Percentiles rank a stretch among this genome's conserved stretches.
Evolutionary conservation across 35 echinoderm and acorn worm species (phyloP).

Genomic region (Lytechinus pictus): DNA sequence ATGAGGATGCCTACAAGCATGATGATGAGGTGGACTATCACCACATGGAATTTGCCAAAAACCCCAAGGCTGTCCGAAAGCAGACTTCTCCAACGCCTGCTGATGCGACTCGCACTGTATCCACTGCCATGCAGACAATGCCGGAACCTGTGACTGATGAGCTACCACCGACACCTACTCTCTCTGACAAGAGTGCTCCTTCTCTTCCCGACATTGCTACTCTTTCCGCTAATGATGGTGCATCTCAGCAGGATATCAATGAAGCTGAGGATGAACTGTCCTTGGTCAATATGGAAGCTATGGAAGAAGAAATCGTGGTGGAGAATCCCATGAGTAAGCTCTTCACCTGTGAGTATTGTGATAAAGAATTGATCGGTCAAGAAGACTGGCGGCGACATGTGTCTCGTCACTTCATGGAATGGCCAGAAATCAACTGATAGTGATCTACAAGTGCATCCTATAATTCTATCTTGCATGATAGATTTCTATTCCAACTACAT

Average conservation of each 20-base stretch:
- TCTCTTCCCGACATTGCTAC: background rate
- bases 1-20: background rate
- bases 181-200: slow-evolving; percentile 1
- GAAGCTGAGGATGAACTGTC: background rate
- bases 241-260: slow-evolving; percentile 37
- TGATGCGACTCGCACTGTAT: slow-evolving; percentile 22
- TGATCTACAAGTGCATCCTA: background rate
- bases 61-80: slow-evolving; percentile 17
- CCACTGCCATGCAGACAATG: slow-evolving; percentile 43
- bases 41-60: background rate
- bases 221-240: background rate
- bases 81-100: slow-evolving; percentile 27
- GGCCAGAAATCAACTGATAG: slow-evolving; percentile 66
- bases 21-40: background rate
- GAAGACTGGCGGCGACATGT: slow-evolving; percentile 73
- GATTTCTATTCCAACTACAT: too few species aligned
- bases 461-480: too few species aligned
- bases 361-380: slow-evolving; percentile 55
- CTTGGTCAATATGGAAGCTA: background rate
- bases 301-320: background rate
- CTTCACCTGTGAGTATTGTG: slow-evolving; percentile 78
- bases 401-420: slow-evolving; percentile 79
- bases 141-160: background rate
- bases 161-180: background rate
- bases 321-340: slow-evolving; percentile 57